Percentiles rank a stretch among this genome's conserved stretches.
phyloP scores from a whole-genome alignment of 2,797 vertebrate genomes.

The Loris lydekkerianus region DNA sequence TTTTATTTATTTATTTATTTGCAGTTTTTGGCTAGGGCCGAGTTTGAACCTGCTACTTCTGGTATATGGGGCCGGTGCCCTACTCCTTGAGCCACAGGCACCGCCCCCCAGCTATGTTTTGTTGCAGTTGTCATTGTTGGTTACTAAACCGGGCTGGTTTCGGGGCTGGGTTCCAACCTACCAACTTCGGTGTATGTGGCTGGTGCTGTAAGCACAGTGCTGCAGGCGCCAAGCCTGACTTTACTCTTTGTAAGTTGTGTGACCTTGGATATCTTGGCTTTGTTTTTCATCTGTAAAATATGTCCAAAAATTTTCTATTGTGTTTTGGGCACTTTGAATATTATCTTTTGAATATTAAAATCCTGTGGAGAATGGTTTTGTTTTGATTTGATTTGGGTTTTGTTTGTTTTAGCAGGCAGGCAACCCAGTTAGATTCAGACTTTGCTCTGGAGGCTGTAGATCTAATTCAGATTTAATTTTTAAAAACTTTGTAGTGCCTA shows the following conservation, averaged over 20 bases:
- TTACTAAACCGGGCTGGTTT: too few relatives aligned
- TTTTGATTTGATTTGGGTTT: conserved; percentile 15
- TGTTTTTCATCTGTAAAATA: conserved; percentile 24
- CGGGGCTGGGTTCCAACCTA: too few relatives aligned
- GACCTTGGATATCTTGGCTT: neutral
- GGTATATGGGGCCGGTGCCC: too few relatives aligned
- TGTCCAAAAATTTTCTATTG: conserved; percentile 15
- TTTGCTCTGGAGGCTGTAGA: neutral
- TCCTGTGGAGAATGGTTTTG: conserved; percentile 11
- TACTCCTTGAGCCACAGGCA: too few relatives aligned
- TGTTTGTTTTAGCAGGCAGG: conserved; percentile 31
- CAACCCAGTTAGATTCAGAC: neutral
- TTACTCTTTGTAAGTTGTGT: neutral
- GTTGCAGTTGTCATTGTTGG: too few relatives aligned
- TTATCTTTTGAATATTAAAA: conserved; percentile 27
- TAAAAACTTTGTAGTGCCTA: neutral
- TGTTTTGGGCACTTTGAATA: conserved; percentile 33
- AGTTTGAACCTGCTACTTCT: too few relatives aligned
- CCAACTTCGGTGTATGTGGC: too few relatives aligned
- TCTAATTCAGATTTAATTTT: conserved; percentile 8
- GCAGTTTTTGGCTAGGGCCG: too few relatives aligned
- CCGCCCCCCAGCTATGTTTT: too few relatives aligned
- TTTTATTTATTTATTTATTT: too few relatives aligned
- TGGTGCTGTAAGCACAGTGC: too few relatives aligned
- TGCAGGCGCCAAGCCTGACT: neutral